phyloP scores from a whole-genome alignment of 2,113 vertebrate species.

The Progne subis region DNA sequence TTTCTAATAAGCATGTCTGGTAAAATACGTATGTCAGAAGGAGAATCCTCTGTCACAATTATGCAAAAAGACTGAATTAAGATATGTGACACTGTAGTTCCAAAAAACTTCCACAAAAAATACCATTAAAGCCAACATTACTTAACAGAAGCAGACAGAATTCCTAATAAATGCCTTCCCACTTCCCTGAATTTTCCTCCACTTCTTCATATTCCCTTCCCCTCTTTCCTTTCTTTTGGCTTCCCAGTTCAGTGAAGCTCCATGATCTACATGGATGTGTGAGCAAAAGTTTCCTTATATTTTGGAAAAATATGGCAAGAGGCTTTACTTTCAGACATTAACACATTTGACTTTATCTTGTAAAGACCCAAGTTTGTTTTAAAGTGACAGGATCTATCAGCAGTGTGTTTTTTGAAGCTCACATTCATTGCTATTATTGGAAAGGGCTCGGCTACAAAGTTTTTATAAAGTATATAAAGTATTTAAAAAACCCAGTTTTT shows the following conservation, averaged over 20 bases:
- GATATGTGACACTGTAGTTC: background rate
- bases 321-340: conserved; percentile 20
- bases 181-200: background rate
- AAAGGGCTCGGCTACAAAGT: background rate
- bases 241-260: background rate
- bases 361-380: background rate
- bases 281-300: background rate
- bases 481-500: background rate
- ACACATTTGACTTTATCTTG: background rate
- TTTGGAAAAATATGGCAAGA: background rate
- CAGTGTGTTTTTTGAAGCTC: conserved; percentile 25
- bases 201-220: background rate
- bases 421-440: background rate
- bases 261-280: background rate
- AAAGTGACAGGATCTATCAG: background rate
- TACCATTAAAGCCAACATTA: background rate
- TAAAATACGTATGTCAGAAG: background rate
- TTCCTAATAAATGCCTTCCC: background rate
- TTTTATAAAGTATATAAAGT: background rate
- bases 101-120: background rate
- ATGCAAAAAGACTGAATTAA: background rate
- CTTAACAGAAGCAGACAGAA: background rate
- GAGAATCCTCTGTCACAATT: background rate
- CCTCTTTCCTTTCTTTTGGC: background rate
- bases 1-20: background rate